A percentile compares a stretch with the other conserved stretches of the same genome.
These are phyloP conservation scores for Scaptomyza reducta DNA, from an alignment of 2,888 invertebrate species.

Conservation along the genomic window DNA sequence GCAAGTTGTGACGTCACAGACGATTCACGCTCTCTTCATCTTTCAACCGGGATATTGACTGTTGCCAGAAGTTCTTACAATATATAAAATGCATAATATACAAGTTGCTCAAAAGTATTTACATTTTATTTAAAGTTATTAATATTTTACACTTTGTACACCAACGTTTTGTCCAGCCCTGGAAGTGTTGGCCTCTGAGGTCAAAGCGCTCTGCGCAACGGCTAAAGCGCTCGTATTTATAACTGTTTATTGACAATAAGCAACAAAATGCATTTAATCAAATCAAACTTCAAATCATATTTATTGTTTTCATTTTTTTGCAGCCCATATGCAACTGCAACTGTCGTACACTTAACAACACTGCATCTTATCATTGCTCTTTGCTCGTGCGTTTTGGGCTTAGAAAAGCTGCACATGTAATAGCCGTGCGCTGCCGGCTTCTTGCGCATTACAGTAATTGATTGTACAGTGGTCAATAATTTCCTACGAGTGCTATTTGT, in stretches of 20 bases:
- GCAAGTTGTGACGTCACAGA: slow-evolving; percentile 22
- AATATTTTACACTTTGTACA: neutral
- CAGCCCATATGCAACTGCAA: neutral
- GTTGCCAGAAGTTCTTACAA: neutral
- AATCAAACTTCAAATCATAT: neutral
- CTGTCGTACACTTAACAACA: slow-evolving; percentile 32
- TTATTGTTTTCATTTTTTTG: neutral
- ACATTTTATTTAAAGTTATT: neutral
- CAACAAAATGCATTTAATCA: slow-evolving; percentile 1
- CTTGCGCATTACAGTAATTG: neutral
- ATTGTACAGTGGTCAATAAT: neutral
- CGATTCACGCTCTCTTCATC: neutral
- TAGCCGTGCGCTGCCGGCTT: slow-evolving; percentile 34
- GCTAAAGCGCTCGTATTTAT: neutral
- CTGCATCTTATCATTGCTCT: slow-evolving; percentile 38
- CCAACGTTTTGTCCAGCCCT: slow-evolving; percentile 1
- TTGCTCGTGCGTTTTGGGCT: slow-evolving; percentile 38
- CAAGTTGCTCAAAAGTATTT: too few relatives aligned
- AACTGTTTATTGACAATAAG: slow-evolving; percentile 1
- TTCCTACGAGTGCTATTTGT: neutral
- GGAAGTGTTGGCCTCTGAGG: neutral
- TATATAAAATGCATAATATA: neutral
- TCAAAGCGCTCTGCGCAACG: slow-evolving; percentile 15
- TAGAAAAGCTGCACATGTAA: slow-evolving; percentile 27
- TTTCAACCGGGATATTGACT: neutral